Evolutionary conservation across 1,140 invertebrate species (phyloP).

Genomic region (Aricia agestis): DNA sequence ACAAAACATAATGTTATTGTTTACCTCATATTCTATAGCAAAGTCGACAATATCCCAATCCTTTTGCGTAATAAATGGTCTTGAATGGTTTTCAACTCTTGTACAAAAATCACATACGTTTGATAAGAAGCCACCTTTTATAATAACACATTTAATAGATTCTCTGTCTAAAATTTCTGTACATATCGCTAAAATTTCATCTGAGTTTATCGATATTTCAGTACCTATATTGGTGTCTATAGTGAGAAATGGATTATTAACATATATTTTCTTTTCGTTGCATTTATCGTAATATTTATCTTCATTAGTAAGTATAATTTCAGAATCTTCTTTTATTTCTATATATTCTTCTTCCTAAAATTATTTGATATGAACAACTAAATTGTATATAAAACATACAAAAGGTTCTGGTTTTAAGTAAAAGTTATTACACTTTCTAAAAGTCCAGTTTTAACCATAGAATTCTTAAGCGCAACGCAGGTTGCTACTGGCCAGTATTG

Average conservation of each 20-base stretch:
- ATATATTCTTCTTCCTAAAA: slow-evolving; percentile 40
- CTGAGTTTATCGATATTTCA: slow-evolving; percentile 40
- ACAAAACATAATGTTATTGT: background rate
- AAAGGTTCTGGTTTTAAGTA: too few species aligned
- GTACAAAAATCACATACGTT: slow-evolving; percentile 37
- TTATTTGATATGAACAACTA: too few species aligned
- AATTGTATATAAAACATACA: too few species aligned
- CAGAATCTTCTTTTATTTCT: slow-evolving; percentile 29
- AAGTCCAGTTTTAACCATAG: slow-evolving; percentile 49
- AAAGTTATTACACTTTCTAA: slow-evolving; percentile 45
- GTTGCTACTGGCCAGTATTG: slow-evolving; percentile 47
- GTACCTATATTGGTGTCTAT: slow-evolving; percentile 40
- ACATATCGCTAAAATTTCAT: slow-evolving; percentile 46
- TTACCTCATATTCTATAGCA: slow-evolving; percentile 49
- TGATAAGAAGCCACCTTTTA: slow-evolving; percentile 40
- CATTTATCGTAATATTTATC: slow-evolving; percentile 43
- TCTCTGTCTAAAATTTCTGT: slow-evolving; percentile 34
- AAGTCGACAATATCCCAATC: slow-evolving; percentile 47
- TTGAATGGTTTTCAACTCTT: slow-evolving; percentile 32
- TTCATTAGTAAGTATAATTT: slow-evolving; percentile 40
- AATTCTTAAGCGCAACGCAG: slow-evolving; percentile 48
- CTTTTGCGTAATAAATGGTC: slow-evolving; percentile 38
- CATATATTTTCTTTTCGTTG: slow-evolving; percentile 39
- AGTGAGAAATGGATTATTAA: slow-evolving; percentile 43
- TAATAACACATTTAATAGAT: slow-evolving; percentile 40